These are phyloP conservation scores for Polylopha cassiicola DNA, from an alignment of 2,888 invertebrate species.

Conservation along the genomic window DNA sequence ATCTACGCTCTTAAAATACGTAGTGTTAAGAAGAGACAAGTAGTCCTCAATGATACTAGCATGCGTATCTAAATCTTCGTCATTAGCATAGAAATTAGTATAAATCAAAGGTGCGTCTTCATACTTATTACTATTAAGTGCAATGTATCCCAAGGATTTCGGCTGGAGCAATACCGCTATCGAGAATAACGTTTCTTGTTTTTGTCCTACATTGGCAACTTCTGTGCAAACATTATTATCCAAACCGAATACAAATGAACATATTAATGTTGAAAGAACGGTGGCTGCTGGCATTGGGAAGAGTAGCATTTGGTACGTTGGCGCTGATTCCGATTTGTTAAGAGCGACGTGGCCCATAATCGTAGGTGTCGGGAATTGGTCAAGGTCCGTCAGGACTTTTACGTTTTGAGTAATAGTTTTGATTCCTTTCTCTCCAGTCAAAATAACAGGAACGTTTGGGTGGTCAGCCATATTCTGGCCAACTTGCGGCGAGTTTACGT, in stretches of 20 bases:
- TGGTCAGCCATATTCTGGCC: constrained; percentile 53
- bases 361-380: constrained; percentile 6
- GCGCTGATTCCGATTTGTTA: not conserved
- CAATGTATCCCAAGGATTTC: constrained; percentile 41
- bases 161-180: constrained; percentile 16
- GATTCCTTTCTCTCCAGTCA: constrained; percentile 2
- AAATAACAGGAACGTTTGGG: constrained; percentile 29
- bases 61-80: constrained; percentile 32
- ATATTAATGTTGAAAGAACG: not conserved
- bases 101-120: constrained; percentile 35
- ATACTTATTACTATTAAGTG: constrained; percentile 37
- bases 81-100: constrained; percentile 37
- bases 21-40: constrained; percentile 29
- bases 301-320: constrained; percentile 2
- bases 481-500: constrained; percentile 39
- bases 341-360: constrained; percentile 6
- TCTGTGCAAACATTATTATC: constrained; percentile 1
- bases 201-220: not conserved
- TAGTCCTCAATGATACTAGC: constrained; percentile 32
- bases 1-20: constrained; percentile 28
- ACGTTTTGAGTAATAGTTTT: not conserved
- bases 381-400: not conserved
- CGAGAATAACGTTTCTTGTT: not conserved
- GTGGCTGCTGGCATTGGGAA: constrained; percentile 4
- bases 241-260: not conserved